A percentile compares a stretch with the other conserved stretches of the same genome.
These are phyloP conservation scores for Neodiprion virginianus DNA, from an alignment of 1,140 invertebrate species.

Conservation along the genomic window DNA sequence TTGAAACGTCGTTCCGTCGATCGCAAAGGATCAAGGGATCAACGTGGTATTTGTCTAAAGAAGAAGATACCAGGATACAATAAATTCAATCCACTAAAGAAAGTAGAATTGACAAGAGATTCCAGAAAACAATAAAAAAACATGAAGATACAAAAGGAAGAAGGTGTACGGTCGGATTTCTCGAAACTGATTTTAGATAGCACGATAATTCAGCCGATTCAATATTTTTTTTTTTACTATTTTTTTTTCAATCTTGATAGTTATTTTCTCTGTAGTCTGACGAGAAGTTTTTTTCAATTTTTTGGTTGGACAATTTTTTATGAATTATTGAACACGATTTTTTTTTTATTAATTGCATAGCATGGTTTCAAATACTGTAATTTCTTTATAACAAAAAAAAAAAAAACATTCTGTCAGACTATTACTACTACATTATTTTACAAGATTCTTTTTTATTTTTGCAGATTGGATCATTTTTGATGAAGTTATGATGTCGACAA, in stretches of 20 bases:
- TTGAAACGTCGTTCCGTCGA: too few relatives aligned
- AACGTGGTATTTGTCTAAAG: too few relatives aligned
- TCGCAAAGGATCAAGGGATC: too few relatives aligned
- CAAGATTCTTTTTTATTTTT: not conserved
- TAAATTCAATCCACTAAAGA: not conserved
- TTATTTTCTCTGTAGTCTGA: not conserved
- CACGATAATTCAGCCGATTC: too few relatives aligned
- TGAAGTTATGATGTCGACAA: not conserved
- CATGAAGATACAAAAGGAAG: too few relatives aligned
- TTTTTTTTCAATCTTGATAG: constrained; percentile 8
- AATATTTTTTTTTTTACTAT: not conserved
- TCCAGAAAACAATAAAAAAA: too few relatives aligned
- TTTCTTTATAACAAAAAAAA: too few relatives aligned
- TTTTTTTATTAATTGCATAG: not conserved
- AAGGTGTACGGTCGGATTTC: not conserved
- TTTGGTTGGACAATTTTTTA: not conserved
- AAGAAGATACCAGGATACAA: constrained; percentile 1
- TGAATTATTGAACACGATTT: not conserved
- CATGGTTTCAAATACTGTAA: not conserved
- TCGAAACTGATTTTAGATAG: too few relatives aligned
- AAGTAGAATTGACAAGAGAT: too few relatives aligned
- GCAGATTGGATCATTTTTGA: not conserved
- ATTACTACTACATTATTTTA: too few relatives aligned
- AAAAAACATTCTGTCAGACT: too few relatives aligned
- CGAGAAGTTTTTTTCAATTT: too few relatives aligned